phyloP scores from a whole-genome alignment of 2,113 vertebrate genomes.

The Eretmochelys imbricata region DNA sequence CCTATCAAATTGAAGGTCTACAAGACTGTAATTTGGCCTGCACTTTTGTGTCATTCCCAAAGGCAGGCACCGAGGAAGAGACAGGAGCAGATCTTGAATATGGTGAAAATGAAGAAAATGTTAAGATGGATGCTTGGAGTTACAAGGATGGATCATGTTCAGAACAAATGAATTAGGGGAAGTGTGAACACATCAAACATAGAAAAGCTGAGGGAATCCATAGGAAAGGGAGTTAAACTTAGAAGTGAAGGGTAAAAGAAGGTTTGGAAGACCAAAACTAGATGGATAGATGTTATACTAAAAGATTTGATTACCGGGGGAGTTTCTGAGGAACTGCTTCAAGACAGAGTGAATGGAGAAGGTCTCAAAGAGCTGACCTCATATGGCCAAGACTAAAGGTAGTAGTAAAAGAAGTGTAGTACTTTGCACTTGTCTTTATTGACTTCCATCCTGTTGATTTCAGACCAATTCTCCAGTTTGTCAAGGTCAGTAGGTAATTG shows the following conservation, averaged over 20 bases:
- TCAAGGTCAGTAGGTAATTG: background rate
- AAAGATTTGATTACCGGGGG: background rate
- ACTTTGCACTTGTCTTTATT: background rate
- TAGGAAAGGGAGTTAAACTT: background rate
- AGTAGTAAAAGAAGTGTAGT: background rate
- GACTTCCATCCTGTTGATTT: background rate
- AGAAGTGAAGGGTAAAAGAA: background rate
- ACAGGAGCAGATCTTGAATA: background rate
- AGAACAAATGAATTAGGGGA: background rate
- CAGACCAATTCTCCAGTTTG: background rate
- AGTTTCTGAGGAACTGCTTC: background rate
- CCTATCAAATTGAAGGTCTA: background rate
- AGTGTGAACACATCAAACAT: background rate
- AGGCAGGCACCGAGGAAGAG: background rate
- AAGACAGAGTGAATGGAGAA: background rate
- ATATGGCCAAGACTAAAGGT: background rate
- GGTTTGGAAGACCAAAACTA: background rate
- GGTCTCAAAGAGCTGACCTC: background rate
- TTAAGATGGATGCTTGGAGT: background rate
- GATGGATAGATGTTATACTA: background rate
- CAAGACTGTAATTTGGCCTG: background rate
- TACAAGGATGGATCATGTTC: background rate
- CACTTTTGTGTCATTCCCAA: background rate
- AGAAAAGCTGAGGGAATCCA: background rate
- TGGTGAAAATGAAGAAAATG: background rate